Percentiles rank a stretch among this genome's conserved stretches.
Evolutionary conservation across 2,888 invertebrate genomes (phyloP).

Genomic region (Operophtera brumata): DNA sequence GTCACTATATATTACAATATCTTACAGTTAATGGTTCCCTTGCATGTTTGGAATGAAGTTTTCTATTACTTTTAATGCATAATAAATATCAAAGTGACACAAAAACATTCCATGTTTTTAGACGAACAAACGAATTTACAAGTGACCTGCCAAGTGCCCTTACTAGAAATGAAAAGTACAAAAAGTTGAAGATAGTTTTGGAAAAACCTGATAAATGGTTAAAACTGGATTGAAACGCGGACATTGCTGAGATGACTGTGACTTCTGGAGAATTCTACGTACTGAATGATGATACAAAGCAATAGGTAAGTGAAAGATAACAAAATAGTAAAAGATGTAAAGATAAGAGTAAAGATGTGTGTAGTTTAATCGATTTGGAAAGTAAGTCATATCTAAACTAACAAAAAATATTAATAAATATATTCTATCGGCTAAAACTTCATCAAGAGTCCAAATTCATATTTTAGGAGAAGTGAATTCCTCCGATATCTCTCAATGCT

Average conservation of each 20-base stretch:
- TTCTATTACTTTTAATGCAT: conserved; percentile 22
- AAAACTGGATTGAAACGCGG: conserved; percentile 37
- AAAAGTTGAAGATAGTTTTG: conserved; percentile 44
- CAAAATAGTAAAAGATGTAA: too few relatives aligned
- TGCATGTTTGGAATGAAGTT: conserved; percentile 42
- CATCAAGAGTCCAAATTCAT: too few relatives aligned
- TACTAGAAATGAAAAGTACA: conserved; percentile 48
- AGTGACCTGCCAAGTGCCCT: conserved; percentile 62
- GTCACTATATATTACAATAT: conserved; percentile 16
- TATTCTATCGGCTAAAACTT: too few relatives aligned
- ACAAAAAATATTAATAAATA: too few relatives aligned
- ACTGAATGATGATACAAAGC: conserved; percentile 67
- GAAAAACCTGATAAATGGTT: conserved; percentile 37
- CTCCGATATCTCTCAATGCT: not conserved
- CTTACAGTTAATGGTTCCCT: conserved; percentile 34
- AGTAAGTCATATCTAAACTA: too few relatives aligned
- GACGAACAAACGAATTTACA: conserved; percentile 55
- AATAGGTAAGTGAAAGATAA: conserved; percentile 60
- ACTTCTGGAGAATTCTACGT: conserved; percentile 54
- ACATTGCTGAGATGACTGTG: conserved; percentile 40
- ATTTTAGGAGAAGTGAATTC: too few relatives aligned
- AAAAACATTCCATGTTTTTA: conserved; percentile 40
- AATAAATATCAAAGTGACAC: conserved; percentile 57
- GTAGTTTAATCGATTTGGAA: too few relatives aligned
- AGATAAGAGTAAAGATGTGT: too few relatives aligned